A percentile compares a stretch with the other conserved stretches of the same genome.
Evolutionary conservation across 2,113 vertebrate species (phyloP).

Genomic region (Coptodon rendalli): DNA sequence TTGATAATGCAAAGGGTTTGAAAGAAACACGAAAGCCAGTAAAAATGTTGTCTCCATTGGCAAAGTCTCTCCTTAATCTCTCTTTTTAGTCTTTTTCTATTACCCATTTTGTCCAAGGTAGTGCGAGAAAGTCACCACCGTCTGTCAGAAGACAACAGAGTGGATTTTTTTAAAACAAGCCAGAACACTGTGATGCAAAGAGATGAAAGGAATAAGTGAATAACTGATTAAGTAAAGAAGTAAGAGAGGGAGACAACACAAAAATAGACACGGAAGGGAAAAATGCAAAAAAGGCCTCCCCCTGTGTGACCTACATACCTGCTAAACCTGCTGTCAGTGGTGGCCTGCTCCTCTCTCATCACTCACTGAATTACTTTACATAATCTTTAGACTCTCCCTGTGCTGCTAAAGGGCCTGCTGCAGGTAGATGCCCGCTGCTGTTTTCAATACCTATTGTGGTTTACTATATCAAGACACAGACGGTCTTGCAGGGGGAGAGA

Average conservation of each 20-base stretch:
- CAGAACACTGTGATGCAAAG: neutral
- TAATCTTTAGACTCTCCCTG: constrained; percentile 61
- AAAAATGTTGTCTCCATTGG: neutral
- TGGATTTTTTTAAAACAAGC: neutral
- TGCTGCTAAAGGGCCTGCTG: constrained; percentile 9
- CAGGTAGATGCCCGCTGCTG: constrained; percentile 9
- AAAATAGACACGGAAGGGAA: constrained; percentile 55
- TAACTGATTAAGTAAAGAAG: constrained; percentile 54
- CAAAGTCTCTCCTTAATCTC: neutral
- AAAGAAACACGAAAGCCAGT: neutral
- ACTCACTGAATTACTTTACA: constrained; percentile 71
- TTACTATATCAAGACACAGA: constrained; percentile 18
- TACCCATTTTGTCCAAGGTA: neutral
- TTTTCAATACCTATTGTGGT: constrained; percentile 35
- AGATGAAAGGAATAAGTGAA: constrained; percentile 52
- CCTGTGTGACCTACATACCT: constrained; percentile 71
- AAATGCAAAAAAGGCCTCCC: constrained; percentile 63
- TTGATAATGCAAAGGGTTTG: constrained; percentile 1
- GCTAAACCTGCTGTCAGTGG: constrained; percentile 68
- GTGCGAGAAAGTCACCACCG: neutral
- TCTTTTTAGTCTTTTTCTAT: neutral
- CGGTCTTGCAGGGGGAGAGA: neutral
- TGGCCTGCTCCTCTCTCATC: constrained; percentile 60
- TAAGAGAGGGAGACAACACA: constrained; percentile 49
- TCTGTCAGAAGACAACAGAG: constrained; percentile 9